Evolutionary conservation across 1,140 invertebrate genomes (phyloP), one percentile per base, ranked within the genome.

Genomic region (Drosophila nigromelanica): DNA sequence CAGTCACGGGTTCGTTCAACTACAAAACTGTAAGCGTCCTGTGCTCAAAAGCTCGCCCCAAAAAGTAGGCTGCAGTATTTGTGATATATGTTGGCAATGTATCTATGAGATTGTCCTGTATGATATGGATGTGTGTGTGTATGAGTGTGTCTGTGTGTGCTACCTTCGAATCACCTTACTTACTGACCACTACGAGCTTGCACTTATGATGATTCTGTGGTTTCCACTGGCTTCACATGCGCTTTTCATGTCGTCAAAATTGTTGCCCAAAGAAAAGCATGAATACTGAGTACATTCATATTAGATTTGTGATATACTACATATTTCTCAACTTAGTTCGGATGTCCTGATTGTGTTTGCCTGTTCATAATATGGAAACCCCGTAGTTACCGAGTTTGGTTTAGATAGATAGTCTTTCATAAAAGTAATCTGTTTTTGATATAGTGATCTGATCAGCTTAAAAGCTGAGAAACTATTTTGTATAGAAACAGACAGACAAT

Each of bases 1-100:
- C 60, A 40, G 60, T 50, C 60, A 62, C 18, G 40, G 39, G 39
- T 48, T 33, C 54, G 40, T 40, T 67, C 69, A 59, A 68, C 69
- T 51, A 51, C 47, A 42, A 58, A 58, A 58, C 14, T 8, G 27
- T 40, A 33, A 58, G 14, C 14, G 39, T 39, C 35, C 51, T 54
- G 51, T 48, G 15, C 43, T 55, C 35, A 33, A 50, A 45, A 54
- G 12, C 39, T 51, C 37, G 15, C 11, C 27, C 33, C 27, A 14
- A 35, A 50, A 37, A 14, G 18, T 12, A 21, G 15, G 30, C 45
- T 51, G 33, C 35, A 56, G 50, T 27, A 52, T 60, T 11, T 24
- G 8, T 30, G 18, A 30, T 12, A 40, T 42, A 56, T 56, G 24
- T 56, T 18, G n/a, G 4, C 11, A 52, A 10, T 30, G 14, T 18